A percentile compares a stretch with the other conserved stretches of the same genome.
Conservation (phyloP, 35 echinoderm and acorn worm species). For the Heliocidaris tuberculata region DNA sequence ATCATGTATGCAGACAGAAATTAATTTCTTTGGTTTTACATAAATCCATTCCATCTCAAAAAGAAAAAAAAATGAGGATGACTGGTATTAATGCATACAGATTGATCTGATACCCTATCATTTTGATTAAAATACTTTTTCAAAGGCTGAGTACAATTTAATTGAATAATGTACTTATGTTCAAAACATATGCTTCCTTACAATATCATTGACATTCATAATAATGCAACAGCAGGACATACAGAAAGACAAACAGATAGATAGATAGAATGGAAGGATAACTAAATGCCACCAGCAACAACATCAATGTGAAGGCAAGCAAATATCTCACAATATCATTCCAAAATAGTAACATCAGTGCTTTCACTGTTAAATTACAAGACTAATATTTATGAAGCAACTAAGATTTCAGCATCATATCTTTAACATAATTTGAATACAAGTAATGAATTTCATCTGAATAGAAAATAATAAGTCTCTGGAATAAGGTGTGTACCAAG, state of each 20-base stretch:
- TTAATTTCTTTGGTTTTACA: background rate
- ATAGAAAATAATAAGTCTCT: background rate
- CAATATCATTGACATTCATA: background rate
- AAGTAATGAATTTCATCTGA: background rate
- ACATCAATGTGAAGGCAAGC: too few species aligned
- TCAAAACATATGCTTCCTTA: background rate
- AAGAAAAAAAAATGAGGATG: background rate
- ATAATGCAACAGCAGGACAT: background rate
- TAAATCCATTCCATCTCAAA: background rate
- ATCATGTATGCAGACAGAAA: conserved; percentile 2
- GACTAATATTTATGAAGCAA: background rate
- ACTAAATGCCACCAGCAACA: background rate
- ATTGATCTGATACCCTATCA: background rate
- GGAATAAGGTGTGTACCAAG: background rate
- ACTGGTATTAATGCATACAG: background rate
- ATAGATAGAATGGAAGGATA: background rate
- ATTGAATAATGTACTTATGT: background rate
- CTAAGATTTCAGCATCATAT: background rate
- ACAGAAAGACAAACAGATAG: too few species aligned
- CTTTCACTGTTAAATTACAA: background rate
- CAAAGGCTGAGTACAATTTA: background rate
- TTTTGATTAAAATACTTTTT: background rate
- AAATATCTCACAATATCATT: background rate
- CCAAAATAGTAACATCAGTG: background rate
- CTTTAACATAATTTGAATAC: background rate